phyloP scores from a whole-genome alignment of 2,113 vertebrate genomes.

The Melospiza georgiana region DNA sequence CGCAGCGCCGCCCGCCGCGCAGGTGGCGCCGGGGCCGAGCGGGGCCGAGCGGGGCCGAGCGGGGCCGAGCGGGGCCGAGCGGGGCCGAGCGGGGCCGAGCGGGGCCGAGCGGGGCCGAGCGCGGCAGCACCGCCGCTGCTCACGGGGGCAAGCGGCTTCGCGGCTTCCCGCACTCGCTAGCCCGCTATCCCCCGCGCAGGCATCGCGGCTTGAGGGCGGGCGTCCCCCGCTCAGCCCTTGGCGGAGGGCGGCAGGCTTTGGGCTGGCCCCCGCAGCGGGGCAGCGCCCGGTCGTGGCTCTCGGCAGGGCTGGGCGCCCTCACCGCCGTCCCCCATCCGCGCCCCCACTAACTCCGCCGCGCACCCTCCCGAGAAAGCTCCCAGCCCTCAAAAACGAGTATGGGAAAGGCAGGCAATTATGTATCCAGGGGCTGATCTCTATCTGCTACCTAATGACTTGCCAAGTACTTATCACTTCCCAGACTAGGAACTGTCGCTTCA shows the following conservation, averaged over 20 bases:
- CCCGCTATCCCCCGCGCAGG: neutral
- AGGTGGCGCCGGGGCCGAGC: too few relatives aligned
- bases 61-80: too few relatives aligned
- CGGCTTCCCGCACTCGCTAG: too few relatives aligned
- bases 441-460: slow-evolving; percentile 52
- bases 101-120: too few relatives aligned
- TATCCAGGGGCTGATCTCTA: slow-evolving; percentile 33
- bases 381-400: neutral
- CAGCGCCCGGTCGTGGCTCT: neutral
- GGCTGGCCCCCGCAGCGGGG: neutral
- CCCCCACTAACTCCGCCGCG: neutral
- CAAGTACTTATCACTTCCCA: slow-evolving; percentile 51
- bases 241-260: neutral
- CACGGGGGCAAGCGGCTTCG: neutral
- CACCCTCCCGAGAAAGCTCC: neutral
- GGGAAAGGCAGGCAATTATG: neutral
- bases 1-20: too few relatives aligned
- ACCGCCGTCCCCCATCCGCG: fast-evolving
- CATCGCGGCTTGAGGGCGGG: neutral
- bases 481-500: slow-evolving; percentile 51
- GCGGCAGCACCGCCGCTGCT: neutral
- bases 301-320: neutral
- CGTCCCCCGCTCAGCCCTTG: too few relatives aligned
- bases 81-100: too few relatives aligned
- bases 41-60: too few relatives aligned